A percentile compares a stretch with the other conserved stretches of the same genome.
Conservation (phyloP, 1,140 invertebrate species). For the Diorhabda carinulata region DNA sequence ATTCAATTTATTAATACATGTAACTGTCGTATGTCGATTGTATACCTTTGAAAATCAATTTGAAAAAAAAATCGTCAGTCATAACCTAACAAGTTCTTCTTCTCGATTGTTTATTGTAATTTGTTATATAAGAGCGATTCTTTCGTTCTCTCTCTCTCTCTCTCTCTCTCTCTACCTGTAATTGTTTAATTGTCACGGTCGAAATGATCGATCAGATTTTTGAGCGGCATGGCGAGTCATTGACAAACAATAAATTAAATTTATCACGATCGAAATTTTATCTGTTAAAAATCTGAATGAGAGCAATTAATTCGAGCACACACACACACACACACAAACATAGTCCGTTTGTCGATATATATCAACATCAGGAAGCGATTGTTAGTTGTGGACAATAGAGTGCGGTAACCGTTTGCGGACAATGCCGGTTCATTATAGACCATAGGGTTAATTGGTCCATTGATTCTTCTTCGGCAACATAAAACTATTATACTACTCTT, state of each 20-base stretch:
- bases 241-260: background rate
- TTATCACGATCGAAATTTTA: conserved; percentile 1
- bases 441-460: conserved; percentile 12
- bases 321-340: background rate
- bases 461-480: conserved; percentile 5
- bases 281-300: conserved; percentile 1
- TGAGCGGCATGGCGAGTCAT: background rate
- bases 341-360: background rate
- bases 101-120: no score
- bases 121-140: no score
- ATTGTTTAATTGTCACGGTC: conserved; percentile 2
- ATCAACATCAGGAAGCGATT: background rate
- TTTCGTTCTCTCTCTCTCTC: no score
- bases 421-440: conserved; percentile 6
- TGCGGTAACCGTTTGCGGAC: background rate
- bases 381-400: background rate
- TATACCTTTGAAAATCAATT: no score
- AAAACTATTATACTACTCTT: background rate
- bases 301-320: background rate
- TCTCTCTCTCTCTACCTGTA: background rate
- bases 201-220: background rate
- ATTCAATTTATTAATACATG: no score
- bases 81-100: no score
- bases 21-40: no score
- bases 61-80: no score